phyloP scores from a whole-genome alignment of 2,113 vertebrate genomes.

The Cinclus mexicanus region DNA sequence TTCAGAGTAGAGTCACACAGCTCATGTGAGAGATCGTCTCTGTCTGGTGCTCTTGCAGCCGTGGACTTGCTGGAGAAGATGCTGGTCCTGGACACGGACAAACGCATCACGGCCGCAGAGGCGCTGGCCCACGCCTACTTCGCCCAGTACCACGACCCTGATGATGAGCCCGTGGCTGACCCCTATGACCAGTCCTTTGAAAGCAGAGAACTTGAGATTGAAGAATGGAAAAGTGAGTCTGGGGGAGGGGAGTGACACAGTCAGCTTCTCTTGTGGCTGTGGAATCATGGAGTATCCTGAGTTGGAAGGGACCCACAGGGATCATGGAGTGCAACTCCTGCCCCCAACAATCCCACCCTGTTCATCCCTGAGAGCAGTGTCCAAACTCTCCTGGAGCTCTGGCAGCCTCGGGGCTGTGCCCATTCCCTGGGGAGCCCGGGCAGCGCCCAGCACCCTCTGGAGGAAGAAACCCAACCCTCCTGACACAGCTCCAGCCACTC shows the following conservation, averaged over 20 bases:
- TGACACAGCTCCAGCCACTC: rapidly evolving
- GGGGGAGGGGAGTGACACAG: rapidly evolving
- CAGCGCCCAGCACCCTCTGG: background rate
- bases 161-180: constrained; percentile 94
- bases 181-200: constrained; percentile 98
- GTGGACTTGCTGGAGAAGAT: constrained; percentile 98
- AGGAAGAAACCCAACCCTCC: background rate
- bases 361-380: rapidly evolving
- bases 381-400: background rate
- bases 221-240: constrained; percentile 96
- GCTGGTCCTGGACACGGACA: constrained; percentile 97
- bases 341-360: background rate
- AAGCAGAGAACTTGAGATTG: constrained; percentile 93
- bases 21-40: background rate
- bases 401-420: rapidly evolving
- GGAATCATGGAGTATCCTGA: background rate
- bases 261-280: background rate
- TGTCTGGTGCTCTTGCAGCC: constrained; percentile 69
- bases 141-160: constrained; percentile 94
- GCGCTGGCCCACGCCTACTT: constrained; percentile 93
- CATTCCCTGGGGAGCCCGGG: background rate
- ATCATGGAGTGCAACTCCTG: background rate
- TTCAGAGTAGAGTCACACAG: background rate
- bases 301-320: background rate
- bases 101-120: constrained; percentile 91